These are phyloP conservation scores for Octomys mimax DNA, from an alignment of 2,797 vertebrate species.

Conservation along the genomic window DNA sequence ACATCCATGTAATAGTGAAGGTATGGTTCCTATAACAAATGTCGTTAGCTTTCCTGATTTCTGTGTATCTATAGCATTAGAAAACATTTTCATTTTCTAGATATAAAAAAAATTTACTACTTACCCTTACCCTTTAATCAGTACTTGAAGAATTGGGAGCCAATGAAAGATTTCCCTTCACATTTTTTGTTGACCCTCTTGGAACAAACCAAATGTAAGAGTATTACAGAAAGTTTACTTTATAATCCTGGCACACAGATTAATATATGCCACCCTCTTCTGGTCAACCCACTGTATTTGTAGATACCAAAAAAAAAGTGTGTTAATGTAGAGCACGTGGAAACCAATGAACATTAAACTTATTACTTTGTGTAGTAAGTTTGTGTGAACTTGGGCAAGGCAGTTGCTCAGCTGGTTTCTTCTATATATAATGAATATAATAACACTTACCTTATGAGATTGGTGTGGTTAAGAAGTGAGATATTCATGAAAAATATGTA, in stretches of 20 bases:
- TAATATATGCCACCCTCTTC: not conserved
- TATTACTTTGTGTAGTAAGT: conserved; percentile 23
- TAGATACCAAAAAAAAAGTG: not conserved
- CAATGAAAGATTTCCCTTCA: conserved; percentile 38
- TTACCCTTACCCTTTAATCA: not conserved
- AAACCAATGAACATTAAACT: conserved; percentile 1
- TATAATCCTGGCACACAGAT: conserved; percentile 20
- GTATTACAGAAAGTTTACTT: not conserved
- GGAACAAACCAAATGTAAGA: not conserved
- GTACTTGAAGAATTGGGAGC: conserved; percentile 1
- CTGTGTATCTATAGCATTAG: conserved; percentile 39
- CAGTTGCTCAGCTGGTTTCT: conserved; percentile 29
- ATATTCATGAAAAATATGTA: not conserved
- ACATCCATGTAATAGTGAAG: not conserved
- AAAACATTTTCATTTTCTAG: conserved; percentile 18
- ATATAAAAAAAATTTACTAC: conserved; percentile 13
- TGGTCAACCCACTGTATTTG: not conserved
- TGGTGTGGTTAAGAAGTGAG: not conserved
- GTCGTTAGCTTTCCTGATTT: conserved; percentile 21
- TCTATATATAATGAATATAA: not conserved
- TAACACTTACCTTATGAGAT: not conserved
- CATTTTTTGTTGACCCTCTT: not conserved
- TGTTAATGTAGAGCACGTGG: not conserved
- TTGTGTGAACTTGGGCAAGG: not conserved
- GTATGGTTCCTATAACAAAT: not conserved